Percentiles rank a stretch among this genome's conserved stretches.
Conservation (phyloP, 2,797 vertebrate species). For the Thunnus albacares region DNA sequence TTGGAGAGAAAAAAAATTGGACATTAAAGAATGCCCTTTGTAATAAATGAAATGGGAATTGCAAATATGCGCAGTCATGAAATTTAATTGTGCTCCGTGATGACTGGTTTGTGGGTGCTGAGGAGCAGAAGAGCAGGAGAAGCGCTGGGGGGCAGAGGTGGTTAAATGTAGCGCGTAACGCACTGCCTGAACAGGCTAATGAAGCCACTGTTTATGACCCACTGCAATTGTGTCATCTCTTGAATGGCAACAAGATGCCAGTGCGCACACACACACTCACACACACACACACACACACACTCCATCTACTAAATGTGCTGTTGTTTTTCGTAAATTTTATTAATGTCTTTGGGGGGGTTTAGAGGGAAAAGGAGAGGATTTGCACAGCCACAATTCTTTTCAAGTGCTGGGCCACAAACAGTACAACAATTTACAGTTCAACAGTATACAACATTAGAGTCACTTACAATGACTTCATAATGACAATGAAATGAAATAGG, state of each 20-base stretch:
- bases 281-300: slow-evolving; percentile 16
- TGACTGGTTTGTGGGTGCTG: slow-evolving; percentile 87
- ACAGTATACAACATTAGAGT: background rate
- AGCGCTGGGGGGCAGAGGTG: slow-evolving; percentile 84
- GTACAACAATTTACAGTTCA: background rate
- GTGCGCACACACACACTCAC: slow-evolving; percentile 13
- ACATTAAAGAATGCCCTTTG: slow-evolving; percentile 91
- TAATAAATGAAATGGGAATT: slow-evolving; percentile 90
- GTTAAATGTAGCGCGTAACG: slow-evolving; percentile 91
- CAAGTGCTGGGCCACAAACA: background rate
- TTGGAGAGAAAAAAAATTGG: slow-evolving; percentile 67
- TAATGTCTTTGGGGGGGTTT: slow-evolving; percentile 1
- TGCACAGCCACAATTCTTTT: background rate
- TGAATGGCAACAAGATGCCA: slow-evolving; percentile 83
- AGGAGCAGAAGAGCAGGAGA: slow-evolving; percentile 80
- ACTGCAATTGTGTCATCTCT: slow-evolving; percentile 87
- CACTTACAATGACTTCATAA: background rate
- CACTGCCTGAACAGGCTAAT: slow-evolving; percentile 91
- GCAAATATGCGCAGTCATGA: slow-evolving; percentile 92
- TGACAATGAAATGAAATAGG: background rate
- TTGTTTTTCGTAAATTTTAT: slow-evolving; percentile 14
- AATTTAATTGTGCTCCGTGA: slow-evolving; percentile 91
- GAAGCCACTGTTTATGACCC: slow-evolving; percentile 92
- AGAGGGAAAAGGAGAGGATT: background rate
- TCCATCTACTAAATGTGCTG: background rate